A percentile compares a stretch with the other conserved stretches of the same genome.
These are phyloP conservation scores for Empidonax alnorum DNA, from an alignment of 2,113 vertebrate genomes.

Conservation along the genomic window DNA sequence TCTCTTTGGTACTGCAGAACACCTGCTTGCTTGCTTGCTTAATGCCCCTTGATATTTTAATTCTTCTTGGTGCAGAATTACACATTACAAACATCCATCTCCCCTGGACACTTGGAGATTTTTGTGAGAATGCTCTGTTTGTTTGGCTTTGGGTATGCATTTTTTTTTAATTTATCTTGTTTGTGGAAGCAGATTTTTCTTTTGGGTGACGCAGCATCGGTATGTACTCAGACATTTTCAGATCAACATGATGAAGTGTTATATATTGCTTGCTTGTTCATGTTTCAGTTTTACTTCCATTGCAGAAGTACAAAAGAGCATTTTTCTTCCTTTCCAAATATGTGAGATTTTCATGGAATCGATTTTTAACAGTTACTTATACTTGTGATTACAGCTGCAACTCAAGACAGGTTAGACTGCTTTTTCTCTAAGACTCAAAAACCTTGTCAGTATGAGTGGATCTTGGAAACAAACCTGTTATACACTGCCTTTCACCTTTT, in stretches of 20 bases:
- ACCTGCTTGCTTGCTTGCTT: neutral
- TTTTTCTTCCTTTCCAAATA: neutral
- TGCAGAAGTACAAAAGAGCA: neutral
- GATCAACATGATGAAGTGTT: neutral
- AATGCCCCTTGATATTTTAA: neutral
- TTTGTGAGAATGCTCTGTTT: neutral
- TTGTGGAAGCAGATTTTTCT: neutral
- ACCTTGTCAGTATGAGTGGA: neutral
- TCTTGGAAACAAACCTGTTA: neutral
- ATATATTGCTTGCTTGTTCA: neutral
- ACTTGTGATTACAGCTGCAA: neutral
- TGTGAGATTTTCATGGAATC: neutral
- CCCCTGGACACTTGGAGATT: neutral
- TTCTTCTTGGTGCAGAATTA: neutral
- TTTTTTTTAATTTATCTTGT: neutral
- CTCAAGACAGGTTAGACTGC: neutral
- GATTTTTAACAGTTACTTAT: slow-evolving; percentile 11
- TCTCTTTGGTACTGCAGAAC: neutral
- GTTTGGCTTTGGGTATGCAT: neutral
- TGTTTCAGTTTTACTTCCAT: neutral
- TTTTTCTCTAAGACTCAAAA: neutral
- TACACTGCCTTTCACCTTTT: neutral
- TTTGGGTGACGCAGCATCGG: neutral
- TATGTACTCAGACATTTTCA: neutral
- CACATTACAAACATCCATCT: neutral